phyloP scores from a whole-genome alignment of 2,113 vertebrate genomes.

The Brachyhypopomus gauderio region DNA sequence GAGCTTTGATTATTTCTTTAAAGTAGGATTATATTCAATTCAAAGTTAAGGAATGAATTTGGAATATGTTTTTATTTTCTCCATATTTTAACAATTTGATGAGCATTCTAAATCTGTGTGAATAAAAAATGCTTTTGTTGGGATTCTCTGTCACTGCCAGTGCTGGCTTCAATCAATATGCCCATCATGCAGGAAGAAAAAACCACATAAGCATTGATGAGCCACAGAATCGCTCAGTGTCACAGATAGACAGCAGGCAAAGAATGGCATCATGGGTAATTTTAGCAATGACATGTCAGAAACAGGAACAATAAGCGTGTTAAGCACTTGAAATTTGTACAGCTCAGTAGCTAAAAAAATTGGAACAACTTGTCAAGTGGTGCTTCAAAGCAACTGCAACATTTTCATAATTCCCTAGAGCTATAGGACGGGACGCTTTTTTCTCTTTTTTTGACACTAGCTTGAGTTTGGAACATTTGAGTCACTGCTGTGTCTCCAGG shows the following conservation, averaged over 20 bases:
- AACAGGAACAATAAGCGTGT: constrained; percentile 18
- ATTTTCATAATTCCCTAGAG: constrained; percentile 34
- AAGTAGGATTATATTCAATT: neutral
- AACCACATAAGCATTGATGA: neutral
- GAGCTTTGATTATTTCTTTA: neutral
- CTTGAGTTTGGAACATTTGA: neutral
- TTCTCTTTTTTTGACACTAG: neutral
- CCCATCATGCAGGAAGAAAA: constrained; percentile 21
- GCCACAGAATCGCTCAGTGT: neutral
- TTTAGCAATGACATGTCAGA: constrained; percentile 17
- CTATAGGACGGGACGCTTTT: neutral
- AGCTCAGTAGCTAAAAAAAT: constrained; percentile 19
- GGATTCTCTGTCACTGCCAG: neutral
- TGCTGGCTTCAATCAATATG: constrained; percentile 12
- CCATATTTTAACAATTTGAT: neutral
- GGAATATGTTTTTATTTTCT: neutral
- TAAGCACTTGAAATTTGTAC: constrained; percentile 39
- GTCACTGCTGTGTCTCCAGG: constrained; percentile 2
- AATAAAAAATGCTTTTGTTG: neutral
- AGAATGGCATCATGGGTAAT: constrained; percentile 19
- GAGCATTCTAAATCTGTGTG: neutral
- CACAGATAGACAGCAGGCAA: constrained; percentile 17
- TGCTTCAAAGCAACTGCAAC: constrained; percentile 29
- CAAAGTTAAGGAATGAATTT: neutral
- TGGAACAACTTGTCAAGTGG: constrained; percentile 27